These are phyloP conservation scores for Acanthaster planci DNA, from an alignment of 35 echinoderm and acorn worm species.

Conservation along the genomic window DNA sequence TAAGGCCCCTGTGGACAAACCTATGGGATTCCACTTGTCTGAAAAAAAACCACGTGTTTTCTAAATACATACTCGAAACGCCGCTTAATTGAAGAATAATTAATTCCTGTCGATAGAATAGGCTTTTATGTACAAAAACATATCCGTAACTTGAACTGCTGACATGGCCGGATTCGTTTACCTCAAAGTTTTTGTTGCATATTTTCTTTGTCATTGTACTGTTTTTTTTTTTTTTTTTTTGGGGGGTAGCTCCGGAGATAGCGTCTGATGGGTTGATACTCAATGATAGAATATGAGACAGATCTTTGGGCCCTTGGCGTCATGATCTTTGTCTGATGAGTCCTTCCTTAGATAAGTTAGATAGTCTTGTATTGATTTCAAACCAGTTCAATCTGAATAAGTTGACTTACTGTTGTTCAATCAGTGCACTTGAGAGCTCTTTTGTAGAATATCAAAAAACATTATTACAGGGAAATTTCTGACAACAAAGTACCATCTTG, in stretches of 20 bases:
- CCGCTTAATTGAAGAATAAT: too few relatives aligned
- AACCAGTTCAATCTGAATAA: background rate
- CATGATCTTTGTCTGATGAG: conserved; percentile 73
- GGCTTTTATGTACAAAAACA: too few relatives aligned
- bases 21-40: too few relatives aligned
- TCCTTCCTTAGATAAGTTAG: background rate
- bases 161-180: too few relatives aligned
- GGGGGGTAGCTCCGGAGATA: conserved; percentile 86
- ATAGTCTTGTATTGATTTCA: too few relatives aligned
- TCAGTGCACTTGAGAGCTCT: background rate
- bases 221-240: too few relatives aligned
- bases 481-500: background rate
- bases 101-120: too few relatives aligned
- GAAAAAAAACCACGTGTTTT: too few relatives aligned
- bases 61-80: too few relatives aligned
- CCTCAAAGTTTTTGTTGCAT: background rate
- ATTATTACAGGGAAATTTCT: background rate
- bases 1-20: too few relatives aligned
- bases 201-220: background rate
- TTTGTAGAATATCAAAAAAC: background rate
- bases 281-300: conserved; percentile 83
- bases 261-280: conserved; percentile 54
- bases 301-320: conserved; percentile 88
- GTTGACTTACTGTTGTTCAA: background rate
- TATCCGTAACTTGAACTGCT: too few relatives aligned